These are phyloP conservation scores for Nomada hirtipes DNA, from an alignment of 2,888 invertebrate genomes.

Conservation along the genomic window DNA sequence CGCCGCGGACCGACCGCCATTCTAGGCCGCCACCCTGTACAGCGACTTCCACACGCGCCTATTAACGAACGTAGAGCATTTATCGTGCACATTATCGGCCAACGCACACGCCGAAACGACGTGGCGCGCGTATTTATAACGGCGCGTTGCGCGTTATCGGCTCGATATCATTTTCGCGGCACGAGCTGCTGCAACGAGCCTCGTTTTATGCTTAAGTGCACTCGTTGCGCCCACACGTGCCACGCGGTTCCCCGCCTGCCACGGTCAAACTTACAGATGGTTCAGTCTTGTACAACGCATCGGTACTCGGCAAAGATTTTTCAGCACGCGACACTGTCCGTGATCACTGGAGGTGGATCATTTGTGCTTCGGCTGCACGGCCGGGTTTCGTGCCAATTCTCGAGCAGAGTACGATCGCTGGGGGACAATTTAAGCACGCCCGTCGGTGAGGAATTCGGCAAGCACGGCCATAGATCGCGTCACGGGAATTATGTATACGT, in stretches of 20 bases:
- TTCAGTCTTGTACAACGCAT: no score
- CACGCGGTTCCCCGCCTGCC: slow-evolving; percentile 1
- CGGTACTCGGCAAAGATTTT: not conserved
- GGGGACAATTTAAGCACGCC: slow-evolving; percentile 12
- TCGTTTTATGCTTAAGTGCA: slow-evolving; percentile 59
- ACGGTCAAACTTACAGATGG: not conserved
- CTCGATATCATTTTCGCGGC: slow-evolving; percentile 57
- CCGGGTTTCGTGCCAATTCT: slow-evolving; percentile 36
- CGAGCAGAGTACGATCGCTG: not conserved
- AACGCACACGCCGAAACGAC: slow-evolving; percentile 37
- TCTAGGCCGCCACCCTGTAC: not conserved
- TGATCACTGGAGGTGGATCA: not conserved
- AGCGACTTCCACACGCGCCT: slow-evolving; percentile 13
- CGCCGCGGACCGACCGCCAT: not conserved
- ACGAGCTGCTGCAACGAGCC: slow-evolving; percentile 48
- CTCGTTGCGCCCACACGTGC: slow-evolving; percentile 52
- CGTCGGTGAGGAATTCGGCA: slow-evolving; percentile 16
- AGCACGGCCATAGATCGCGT: slow-evolving; percentile 4
- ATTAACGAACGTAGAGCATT: slow-evolving; percentile 37
- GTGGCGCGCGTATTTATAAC: slow-evolving; percentile 53
- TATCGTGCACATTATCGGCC: slow-evolving; percentile 57
- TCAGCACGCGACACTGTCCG: not conserved
- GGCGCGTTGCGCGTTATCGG: slow-evolving; percentile 57
- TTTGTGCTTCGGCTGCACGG: not conserved
- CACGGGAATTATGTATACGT: not conserved